Conservation (phyloP, 2,888 invertebrate genomes). For the Gastracanthus pulcherrimus region DNA sequence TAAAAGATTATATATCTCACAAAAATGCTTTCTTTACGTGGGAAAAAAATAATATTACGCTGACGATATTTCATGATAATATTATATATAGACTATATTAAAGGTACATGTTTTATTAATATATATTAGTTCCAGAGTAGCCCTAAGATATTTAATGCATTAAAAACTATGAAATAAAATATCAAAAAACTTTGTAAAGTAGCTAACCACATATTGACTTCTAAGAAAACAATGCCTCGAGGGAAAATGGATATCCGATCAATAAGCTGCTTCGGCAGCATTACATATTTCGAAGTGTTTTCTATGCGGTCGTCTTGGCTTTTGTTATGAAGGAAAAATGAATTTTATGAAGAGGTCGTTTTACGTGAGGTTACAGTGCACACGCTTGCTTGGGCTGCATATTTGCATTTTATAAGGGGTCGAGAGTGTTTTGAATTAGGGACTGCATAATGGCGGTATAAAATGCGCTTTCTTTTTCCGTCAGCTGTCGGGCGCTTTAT, state of each 20-base stretch:
- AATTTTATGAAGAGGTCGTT: constrained; percentile 46
- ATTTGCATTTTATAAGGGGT: constrained; percentile 57
- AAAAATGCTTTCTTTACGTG: no score
- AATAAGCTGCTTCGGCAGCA: neutral
- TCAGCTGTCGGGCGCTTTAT: constrained; percentile 42
- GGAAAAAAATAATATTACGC: no score
- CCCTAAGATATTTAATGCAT: no score
- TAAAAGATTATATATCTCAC: no score
- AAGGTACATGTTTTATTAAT: no score
- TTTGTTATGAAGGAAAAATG: constrained; percentile 40
- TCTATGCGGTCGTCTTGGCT: constrained; percentile 13
- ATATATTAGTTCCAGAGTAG: no score
- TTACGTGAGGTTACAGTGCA: constrained; percentile 23
- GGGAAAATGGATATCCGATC: constrained; percentile 9
- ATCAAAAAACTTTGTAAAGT: no score
- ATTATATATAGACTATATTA: no score
- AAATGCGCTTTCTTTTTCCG: constrained; percentile 37
- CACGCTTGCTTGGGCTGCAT: constrained; percentile 25
- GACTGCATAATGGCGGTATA: constrained; percentile 53
- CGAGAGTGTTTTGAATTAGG: constrained; percentile 53
- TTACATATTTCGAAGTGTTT: constrained; percentile 3
- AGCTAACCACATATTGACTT: no score
- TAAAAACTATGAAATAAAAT: no score
- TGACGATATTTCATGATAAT: no score
- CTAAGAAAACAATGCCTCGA: no score